A percentile compares a stretch with the other conserved stretches of the same genome.
Evolutionary conservation across 1,140 invertebrate genomes (phyloP).

Genomic region (Hypothenemus hampei): DNA sequence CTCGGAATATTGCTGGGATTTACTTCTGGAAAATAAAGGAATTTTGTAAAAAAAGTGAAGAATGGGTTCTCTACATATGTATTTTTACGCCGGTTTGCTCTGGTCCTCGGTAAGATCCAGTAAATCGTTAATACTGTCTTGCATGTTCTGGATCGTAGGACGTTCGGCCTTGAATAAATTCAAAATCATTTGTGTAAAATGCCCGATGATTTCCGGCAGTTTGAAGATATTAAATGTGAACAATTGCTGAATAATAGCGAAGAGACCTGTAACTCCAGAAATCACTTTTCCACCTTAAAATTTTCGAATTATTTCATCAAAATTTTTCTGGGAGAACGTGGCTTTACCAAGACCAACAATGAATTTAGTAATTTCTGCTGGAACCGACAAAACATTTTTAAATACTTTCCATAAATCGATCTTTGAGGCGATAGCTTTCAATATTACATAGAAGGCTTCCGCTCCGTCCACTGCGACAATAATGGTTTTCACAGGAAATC

Average conservation of each 20-base stretch:
- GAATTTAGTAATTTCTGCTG: conserved; percentile 1
- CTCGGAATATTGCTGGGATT: too few species aligned
- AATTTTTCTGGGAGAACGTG: not conserved
- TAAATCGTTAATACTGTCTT: not conserved
- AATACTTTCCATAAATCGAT: not conserved
- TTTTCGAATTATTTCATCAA: not conserved
- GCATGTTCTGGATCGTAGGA: not conserved
- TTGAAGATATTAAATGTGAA: not conserved
- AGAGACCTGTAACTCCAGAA: not conserved
- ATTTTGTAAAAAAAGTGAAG: too few species aligned
- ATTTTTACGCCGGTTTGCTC: too few species aligned
- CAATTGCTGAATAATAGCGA: not conserved
- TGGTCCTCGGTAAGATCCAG: too few species aligned
- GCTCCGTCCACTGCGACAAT: not conserved
- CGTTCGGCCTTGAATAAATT: not conserved
- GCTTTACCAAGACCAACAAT: conserved; percentile 2
- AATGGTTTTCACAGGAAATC: not conserved
- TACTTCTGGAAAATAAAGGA: too few species aligned
- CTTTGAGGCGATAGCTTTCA: not conserved
- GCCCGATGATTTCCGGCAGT: not conserved
- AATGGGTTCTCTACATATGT: too few species aligned
- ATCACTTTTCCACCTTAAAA: not conserved
- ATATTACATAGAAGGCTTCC: not conserved
- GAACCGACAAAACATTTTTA: not conserved
- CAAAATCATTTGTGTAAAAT: not conserved